Base-by-base conservation (phyloP, 2,113 vertebrate genomes). In the Oophaga pumilio region DNA sequence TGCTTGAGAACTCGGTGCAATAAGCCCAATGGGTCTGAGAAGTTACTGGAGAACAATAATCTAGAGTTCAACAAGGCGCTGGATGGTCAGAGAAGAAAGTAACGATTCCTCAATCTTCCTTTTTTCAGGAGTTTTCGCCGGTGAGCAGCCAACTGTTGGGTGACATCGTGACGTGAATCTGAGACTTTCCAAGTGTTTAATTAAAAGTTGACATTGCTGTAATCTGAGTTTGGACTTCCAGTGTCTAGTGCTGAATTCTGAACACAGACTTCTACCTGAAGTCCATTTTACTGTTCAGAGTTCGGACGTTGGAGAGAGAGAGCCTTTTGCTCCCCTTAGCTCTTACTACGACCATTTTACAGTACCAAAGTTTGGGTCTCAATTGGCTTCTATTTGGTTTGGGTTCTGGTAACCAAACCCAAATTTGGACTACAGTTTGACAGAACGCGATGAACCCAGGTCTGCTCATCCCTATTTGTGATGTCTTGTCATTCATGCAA, bases 161-260 rank as follows among this genome's bases (percentile, higher is more conserved):
- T 87, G 84, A 76, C 85, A 82, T 89, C 26, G n/a, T 5, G 53
- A 15, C 43, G 33, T 49, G 60, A 84, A 20, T 87, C 86, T 12
- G 26, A 69, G 60, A 53, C 71, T 83, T 84, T 80, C 79, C 68
- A 74, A 84, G 68, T 74, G 62, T 90, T 92, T 92, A 92, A 92
- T 92, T 90, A 91, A 91, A 92, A 85, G 18, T 89, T 81, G 89
- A 89, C 78, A 86, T 86, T 84, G 64, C 79, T 84, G 71, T 82
- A 8, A 0, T 24, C 60, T 88, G 82, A 85, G 62, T 79, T 43
- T 15, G 87, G 71, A 88, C 74, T 60, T 88, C 90, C 33, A 43
- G 33, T 43, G 33, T 43, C 33, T 5, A 69, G 56, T 85, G 78
- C 33, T 43, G 33, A 43, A 43, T 5, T 43, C 33, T 43, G 33